These are phyloP conservation scores for Drosophila helvetica DNA, from an alignment of 2,888 invertebrate genomes.

Conservation along the genomic window DNA sequence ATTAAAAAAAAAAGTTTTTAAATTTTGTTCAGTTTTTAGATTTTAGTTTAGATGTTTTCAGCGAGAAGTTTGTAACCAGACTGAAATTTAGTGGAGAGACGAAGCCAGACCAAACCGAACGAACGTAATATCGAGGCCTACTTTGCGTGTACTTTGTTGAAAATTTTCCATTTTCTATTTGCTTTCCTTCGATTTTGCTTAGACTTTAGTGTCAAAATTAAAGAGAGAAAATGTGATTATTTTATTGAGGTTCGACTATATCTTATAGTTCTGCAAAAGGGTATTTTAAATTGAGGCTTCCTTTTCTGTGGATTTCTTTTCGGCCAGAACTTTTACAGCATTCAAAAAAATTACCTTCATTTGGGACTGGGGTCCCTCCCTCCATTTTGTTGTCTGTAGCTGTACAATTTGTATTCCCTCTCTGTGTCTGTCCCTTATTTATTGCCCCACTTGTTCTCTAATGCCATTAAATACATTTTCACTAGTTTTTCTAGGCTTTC, in stretches of 20 bases:
- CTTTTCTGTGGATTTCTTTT: background rate
- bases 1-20: too few species aligned
- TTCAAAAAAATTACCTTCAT: constrained; percentile 24
- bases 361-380: too few species aligned
- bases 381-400: background rate
- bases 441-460: constrained; percentile 35
- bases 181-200: background rate
- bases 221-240: background rate
- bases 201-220: background rate
- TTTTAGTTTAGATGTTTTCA: background rate
- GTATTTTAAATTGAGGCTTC: background rate
- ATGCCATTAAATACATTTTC: constrained; percentile 28
- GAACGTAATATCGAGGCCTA: background rate
- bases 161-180: background rate
- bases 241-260: too few species aligned
- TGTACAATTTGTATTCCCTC: background rate
- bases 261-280: too few species aligned
- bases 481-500: constrained; percentile 3
- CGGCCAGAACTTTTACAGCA: background rate
- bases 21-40: background rate
- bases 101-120: background rate
- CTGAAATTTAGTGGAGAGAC: background rate
- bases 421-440: constrained; percentile 23
- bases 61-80: background rate
- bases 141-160: background rate